phyloP scores from a whole-genome alignment of 2,888 invertebrate species.

The Callinectes sapidus region DNA sequence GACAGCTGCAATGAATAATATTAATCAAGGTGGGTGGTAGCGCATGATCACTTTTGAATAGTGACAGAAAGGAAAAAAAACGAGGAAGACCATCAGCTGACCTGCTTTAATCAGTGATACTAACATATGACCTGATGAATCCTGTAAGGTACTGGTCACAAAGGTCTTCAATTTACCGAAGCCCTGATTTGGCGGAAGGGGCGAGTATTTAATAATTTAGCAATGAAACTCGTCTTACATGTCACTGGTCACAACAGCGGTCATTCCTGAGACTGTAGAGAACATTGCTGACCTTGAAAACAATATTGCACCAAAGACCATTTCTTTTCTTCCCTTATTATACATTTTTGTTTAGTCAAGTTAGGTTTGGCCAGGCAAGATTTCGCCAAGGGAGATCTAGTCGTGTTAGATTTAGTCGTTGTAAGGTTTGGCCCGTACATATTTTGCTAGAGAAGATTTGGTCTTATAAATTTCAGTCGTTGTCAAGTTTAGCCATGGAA shows the following conservation, averaged over 20 bases:
- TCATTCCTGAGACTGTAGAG: not conserved
- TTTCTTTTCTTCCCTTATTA: not conserved
- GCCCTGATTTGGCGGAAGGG: not conserved
- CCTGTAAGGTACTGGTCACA: not conserved
- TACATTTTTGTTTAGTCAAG: no score
- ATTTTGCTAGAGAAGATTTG: no score
- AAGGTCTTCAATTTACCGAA: constrained; percentile 2
- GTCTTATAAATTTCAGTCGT: no score
- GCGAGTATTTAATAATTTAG: not conserved
- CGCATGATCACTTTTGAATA: not conserved
- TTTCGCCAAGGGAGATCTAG: no score
- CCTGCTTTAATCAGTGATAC: not conserved
- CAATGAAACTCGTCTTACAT: not conserved
- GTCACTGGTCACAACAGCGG: not conserved
- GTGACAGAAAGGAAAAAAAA: not conserved
- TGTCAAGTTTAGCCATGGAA: no score
- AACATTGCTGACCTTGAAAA: not conserved
- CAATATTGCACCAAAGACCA: not conserved
- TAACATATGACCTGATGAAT: not conserved
- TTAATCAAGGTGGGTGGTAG: not conserved
- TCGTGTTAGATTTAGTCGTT: no score
- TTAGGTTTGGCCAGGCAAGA: no score
- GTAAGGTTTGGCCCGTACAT: no score
- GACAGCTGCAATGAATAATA: not conserved
- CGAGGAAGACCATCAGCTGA: not conserved